Conservation (phyloP, 2,888 invertebrate species). For the Oligia latruncula region DNA sequence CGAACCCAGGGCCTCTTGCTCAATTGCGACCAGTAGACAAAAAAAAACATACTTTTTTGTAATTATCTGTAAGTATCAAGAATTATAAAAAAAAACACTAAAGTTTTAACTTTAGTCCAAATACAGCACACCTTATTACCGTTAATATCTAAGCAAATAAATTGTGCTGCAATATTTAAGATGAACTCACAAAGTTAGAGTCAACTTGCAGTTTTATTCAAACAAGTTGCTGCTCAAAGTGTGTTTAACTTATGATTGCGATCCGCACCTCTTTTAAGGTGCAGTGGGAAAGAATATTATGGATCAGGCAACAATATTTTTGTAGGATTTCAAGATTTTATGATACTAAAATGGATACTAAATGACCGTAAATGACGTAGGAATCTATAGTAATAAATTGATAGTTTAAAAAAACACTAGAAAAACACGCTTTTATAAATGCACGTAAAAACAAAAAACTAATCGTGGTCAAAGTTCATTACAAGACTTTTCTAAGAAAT, state of each 20-base stretch:
- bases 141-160: slow-evolving; percentile 52
- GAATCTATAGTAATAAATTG: too few species aligned
- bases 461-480: too few species aligned
- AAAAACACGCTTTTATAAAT: too few species aligned
- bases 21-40: background rate
- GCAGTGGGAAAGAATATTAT: slow-evolving; percentile 58
- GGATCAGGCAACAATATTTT: slow-evolving; percentile 59
- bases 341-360: background rate
- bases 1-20: background rate
- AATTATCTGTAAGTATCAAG: too few species aligned
- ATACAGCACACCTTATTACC: slow-evolving; percentile 39
- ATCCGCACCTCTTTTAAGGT: slow-evolving; percentile 71
- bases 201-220: slow-evolving; percentile 73
- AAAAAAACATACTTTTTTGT: background rate
- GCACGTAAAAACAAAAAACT: too few species aligned
- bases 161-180: slow-evolving; percentile 63
- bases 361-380: background rate
- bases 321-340: background rate
- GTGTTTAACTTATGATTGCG: slow-evolving; percentile 84
- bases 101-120: slow-evolving; percentile 6
- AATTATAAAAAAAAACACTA: background rate
- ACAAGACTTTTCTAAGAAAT: too few species aligned
- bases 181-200: slow-evolving; percentile 71
- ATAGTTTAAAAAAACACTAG: too few species aligned
- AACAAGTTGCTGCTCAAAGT: slow-evolving; percentile 74